Base-by-base conservation (phyloP, 2,888 invertebrate genomes). In the Lycophotia porphyrea region DNA sequence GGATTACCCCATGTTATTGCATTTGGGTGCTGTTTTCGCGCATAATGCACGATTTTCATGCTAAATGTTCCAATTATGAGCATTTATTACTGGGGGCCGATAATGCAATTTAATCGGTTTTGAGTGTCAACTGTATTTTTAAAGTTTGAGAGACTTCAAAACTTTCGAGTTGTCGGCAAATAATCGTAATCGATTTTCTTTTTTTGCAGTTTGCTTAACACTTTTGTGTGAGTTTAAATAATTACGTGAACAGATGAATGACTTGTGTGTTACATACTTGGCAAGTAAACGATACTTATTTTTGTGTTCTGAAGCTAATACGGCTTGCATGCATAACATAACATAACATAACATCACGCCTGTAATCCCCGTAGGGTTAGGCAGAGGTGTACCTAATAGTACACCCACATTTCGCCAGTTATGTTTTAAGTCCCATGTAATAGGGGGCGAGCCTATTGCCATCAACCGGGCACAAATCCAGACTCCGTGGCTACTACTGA, bases 61-160 rank as follows among this genome's bases (percentile, higher is more conserved):
- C 74, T 85, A 67, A 78, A 65, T 82, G 52, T 82, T 82, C 63
- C 66, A 78, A 74, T 85, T 74, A 82, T 55, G 44, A 63, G 27
- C 60, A 47, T 71, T 78, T 69, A 55, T 64, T n/a, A 42, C 42
- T 31, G 65, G 11, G 47, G 18, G 47, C 31, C 60, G 27, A 61
- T 73, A 81, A 31, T 49, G 64, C 63, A 71, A 74, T 61, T 34
- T 52, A 31, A 70, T 71, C 24, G 31, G 34, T 74, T 73, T 81
- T 52, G 47, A 39, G 49, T 75, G 76, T 60, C 81, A 60, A 68
- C 39, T 47, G 52, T 47, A 42, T 68, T 71, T 77, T 66, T 58
- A 42, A 71, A 64, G 11, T 82, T 65, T 24, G 39, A 58, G 15
- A 55, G 34, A 47, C 52, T 44, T 63, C 8, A 13, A 27, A 1